Percentiles rank a stretch among this genome's conserved stretches.
Evolutionary conservation across 1,140 invertebrate genomes (phyloP).

Genomic region (Sminthurides bifidus): DNA sequence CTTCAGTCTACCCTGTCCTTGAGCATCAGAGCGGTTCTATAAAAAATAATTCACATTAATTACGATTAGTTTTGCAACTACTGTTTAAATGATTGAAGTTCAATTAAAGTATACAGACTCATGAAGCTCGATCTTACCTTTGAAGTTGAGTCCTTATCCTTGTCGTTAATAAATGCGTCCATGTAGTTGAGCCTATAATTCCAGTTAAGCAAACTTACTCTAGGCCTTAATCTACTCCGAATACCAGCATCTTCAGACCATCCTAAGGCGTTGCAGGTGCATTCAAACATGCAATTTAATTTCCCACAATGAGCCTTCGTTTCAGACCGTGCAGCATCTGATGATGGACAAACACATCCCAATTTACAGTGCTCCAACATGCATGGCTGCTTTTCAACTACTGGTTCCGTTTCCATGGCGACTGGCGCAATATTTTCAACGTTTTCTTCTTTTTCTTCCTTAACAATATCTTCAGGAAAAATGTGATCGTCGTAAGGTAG

Average conservation of each 20-base stretch:
- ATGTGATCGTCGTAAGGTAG: background rate
- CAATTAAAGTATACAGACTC: background rate
- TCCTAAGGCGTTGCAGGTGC: conserved; percentile 34
- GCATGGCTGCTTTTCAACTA: conserved; percentile 30
- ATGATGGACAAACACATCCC: conserved; percentile 41
- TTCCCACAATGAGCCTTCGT: conserved; percentile 36
- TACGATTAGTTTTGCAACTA: background rate
- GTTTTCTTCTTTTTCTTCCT: background rate
- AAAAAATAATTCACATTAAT: background rate
- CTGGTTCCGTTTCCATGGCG: background rate
- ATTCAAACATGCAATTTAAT: conserved; percentile 40
- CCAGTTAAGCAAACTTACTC: conserved; percentile 15
- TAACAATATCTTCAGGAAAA: background rate
- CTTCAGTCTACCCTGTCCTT: background rate
- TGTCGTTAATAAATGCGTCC: conserved; percentile 4
- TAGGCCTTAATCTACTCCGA: conserved; percentile 11
- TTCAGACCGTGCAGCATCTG: conserved; percentile 29
- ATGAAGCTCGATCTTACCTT: conserved; percentile 4
- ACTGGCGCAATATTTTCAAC: too few relatives aligned
- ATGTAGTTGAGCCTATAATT: conserved; percentile 6
- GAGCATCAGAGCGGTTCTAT: background rate
- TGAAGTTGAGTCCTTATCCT: background rate
- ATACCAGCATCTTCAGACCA: conserved; percentile 11
- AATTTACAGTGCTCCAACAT: conserved; percentile 36
- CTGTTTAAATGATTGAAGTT: background rate